Percentiles rank a stretch among this genome's conserved stretches.
Evolutionary conservation across 2,888 invertebrate genomes (phyloP).

Genomic region (Clanis bilineata): DNA sequence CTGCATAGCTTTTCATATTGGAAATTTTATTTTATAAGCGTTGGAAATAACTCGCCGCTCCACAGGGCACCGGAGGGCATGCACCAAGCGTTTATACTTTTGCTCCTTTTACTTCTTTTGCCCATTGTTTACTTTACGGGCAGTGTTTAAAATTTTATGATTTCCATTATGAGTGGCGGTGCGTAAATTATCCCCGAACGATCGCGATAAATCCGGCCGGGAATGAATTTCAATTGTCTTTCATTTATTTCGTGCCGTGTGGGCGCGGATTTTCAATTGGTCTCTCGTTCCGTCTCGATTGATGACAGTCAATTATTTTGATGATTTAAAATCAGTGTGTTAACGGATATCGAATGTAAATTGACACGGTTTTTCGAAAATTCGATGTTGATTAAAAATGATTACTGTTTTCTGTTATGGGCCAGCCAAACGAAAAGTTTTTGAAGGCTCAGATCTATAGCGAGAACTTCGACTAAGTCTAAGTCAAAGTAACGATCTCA

Average conservation of each 20-base stretch:
- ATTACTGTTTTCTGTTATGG: not conserved
- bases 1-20: conserved; percentile 43
- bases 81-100: conserved; percentile 55
- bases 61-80: conserved; percentile 55
- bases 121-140: conserved; percentile 78
- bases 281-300: conserved; percentile 37
- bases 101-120: conserved; percentile 75
- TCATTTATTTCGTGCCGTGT: conserved; percentile 50
- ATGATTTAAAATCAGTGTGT: not conserved
- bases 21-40: conserved; percentile 49
- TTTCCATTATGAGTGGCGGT: conserved; percentile 65
- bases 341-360: not conserved
- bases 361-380: not conserved
- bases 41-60: conserved; percentile 42
- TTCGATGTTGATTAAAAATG: not conserved
- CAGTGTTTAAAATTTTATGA: conserved; percentile 74
- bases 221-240: conserved; percentile 27
- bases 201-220: conserved; percentile 65
- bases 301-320: not conserved
- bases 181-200: conserved; percentile 71
- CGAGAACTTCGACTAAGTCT: too few species aligned
- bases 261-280: conserved; percentile 38
- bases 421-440: too few species aligned
- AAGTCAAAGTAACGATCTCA: too few species aligned
- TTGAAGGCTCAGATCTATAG: too few species aligned